Base-by-base conservation (phyloP, 2,797 vertebrate species). In the Scyliorhinus canicula region DNA sequence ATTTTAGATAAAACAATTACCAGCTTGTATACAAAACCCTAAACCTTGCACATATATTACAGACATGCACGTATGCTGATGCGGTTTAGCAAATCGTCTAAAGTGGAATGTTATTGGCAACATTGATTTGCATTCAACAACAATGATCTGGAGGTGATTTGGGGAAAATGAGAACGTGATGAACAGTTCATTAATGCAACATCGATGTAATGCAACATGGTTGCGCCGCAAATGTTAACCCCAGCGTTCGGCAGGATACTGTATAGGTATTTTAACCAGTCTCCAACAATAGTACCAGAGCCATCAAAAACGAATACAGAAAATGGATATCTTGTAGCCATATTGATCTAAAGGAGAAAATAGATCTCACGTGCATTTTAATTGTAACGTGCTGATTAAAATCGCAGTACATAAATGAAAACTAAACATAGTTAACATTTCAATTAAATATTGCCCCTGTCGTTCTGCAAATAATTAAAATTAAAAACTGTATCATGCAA, bases 381-480 rank as follows among this genome's bases (percentile, higher is more conserved):
- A 93, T 69, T 69, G 9, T 47, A 93, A 71, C 12, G 4, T 52
- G 14, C 14, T 52, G 47, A 21, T 69, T 93, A 44, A 69, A 47
- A 74, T 14, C 11, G 55, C 31, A 94, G 31, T 40, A 28, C 93
- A 52, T 11, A 21, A 28, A 74, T 74, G 47, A 52, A 94, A 52
- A n/a, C n/a, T n/a, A n/a, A 94, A 9, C 55, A 21, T 57, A 47
- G 24, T 93, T 69, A 69, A 71, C 16, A 69, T 74, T 35, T 52
- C 71, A 93, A 67, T 93, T 67, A 67, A 67, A 47, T 6, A 93
- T 47, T 65, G 67, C 57, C 24, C n/a, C 26, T 24, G 14, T 67
- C 6, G n/a, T 67, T 65, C 65, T 47, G n/a, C 44, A 93, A 93
- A 69, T 93, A 93, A 50, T 93, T 40, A 65, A 71, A 93, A 67